Evolutionary conservation across 2,113 vertebrate species (phyloP), one percentile per base, ranked within the genome.

Genomic region (Cheilinus undulatus): DNA sequence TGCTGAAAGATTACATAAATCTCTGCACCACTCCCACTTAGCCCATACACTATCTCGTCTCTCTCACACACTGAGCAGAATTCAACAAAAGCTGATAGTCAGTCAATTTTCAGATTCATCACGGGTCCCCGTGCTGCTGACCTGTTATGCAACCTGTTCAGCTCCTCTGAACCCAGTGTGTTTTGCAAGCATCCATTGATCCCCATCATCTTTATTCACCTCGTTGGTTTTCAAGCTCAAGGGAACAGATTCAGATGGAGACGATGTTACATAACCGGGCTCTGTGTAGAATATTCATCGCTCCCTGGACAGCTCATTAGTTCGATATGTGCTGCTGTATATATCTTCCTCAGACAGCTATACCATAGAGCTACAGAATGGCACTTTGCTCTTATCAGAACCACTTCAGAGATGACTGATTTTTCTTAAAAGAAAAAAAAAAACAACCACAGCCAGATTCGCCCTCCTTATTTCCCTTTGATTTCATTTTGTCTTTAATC

Each of bases 221-320:
- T 76, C 69, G 23, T 62, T 60, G 78, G 36, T 69, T 82, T 82
- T 80, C 56, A 73, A 49, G 53, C 64, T 62, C 74, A 58, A 34
- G 66, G 49, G 82, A 80, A 38, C 49, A 70, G 48, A 82, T 56
- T 65, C 28, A 51, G 77, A 81, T 73, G 45, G 77, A 62, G 48
- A 68, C 36, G 30, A 30, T 12, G 70, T 89, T 92, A 58, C 65
- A 63, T 89, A 89, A 91, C 76, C 13, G 9, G 26, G 56, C 73
- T 60, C 38, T 77, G 8, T 70, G 36, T 36, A 56, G 64, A 83
- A 74, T 84, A 60, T 78, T 51, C 57, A 36, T 68, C 17, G 10
- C 56, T 84, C 83, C 78, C 85, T 40, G 17, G 81, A 69, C 79
- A 83, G 77, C 73, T 85, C 86, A 82, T 90, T 91, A 88, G 73